A percentile compares a stretch with the other conserved stretches of the same genome.
Conservation (phyloP, 1,140 invertebrate species). For the Argopecten irradians region DNA sequence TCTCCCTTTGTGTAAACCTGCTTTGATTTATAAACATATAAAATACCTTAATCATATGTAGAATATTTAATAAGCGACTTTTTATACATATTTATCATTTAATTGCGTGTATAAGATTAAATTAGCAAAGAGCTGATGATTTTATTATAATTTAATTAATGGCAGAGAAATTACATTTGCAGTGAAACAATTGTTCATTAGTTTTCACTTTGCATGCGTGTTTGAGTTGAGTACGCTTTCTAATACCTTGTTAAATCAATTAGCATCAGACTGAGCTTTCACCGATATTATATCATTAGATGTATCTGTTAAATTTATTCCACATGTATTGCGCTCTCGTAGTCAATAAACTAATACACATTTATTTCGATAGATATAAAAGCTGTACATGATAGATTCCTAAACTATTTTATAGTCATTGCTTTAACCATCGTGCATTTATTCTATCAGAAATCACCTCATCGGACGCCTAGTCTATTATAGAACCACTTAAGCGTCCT, state of each 20-base stretch:
- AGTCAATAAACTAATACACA: no score
- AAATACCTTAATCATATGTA: neutral
- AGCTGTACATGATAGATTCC: no score
- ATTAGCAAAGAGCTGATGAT: neutral
- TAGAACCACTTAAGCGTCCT: neutral
- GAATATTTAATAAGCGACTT: neutral
- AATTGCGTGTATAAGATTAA: neutral
- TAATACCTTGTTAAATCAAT: neutral
- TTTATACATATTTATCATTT: neutral
- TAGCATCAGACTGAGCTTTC: neutral
- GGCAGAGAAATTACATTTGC: neutral
- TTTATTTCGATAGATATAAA: no score
- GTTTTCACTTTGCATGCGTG: neutral
- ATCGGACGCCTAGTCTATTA: neutral
- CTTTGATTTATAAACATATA: neutral
- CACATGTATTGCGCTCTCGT: neutral
- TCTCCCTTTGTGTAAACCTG: neutral
- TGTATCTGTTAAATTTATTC: neutral
- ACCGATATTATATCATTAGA: no score
- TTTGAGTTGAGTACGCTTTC: neutral
- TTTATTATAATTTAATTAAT: neutral
- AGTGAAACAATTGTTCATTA: neutral
- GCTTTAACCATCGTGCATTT: neutral
- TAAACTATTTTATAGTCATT: neutral
- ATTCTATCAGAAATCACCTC: neutral